Percentiles rank a stretch among this genome's conserved stretches.
Evolutionary conservation across 2,113 vertebrate species (phyloP).

Genomic region (Nymphicus hollandicus): DNA sequence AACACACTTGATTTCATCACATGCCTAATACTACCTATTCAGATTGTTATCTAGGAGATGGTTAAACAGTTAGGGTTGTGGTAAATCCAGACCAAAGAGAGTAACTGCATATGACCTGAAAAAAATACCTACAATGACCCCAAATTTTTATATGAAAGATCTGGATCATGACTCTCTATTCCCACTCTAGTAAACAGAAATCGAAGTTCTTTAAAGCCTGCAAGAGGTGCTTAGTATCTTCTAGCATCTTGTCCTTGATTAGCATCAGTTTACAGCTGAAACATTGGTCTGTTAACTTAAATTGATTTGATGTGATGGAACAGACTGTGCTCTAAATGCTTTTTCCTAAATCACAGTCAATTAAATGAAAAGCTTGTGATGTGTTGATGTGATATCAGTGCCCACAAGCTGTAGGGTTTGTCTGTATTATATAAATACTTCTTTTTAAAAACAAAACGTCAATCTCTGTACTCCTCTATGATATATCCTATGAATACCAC

Average conservation of each 20-base stretch:
- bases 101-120: not conserved
- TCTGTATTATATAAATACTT: not conserved
- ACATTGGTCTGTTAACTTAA: constrained; percentile 37
- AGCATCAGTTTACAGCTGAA: constrained; percentile 43
- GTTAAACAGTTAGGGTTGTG: not conserved
- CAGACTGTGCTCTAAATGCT: constrained; percentile 45
- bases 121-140: not conserved
- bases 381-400: constrained; percentile 11
- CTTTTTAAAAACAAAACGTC: not conserved
- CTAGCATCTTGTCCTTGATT: constrained; percentile 24
- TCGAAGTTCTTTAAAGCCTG: constrained; percentile 1
- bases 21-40: not conserved
- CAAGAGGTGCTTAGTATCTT: not conserved
- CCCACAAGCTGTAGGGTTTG: not conserved
- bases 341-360: constrained; percentile 25
- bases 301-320: constrained; percentile 8
- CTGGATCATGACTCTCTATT: not conserved
- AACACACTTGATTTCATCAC: not conserved
- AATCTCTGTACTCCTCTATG: not conserved
- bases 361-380: constrained; percentile 47
- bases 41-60: not conserved
- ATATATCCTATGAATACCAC: not conserved
- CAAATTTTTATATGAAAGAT: not conserved
- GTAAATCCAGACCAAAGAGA: not conserved
- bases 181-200: not conserved